Evolutionary conservation across 2,113 vertebrate genomes (phyloP), one percentile per base, ranked within the genome.

Genomic region (rat (Rattus norvegicus)): DNA sequence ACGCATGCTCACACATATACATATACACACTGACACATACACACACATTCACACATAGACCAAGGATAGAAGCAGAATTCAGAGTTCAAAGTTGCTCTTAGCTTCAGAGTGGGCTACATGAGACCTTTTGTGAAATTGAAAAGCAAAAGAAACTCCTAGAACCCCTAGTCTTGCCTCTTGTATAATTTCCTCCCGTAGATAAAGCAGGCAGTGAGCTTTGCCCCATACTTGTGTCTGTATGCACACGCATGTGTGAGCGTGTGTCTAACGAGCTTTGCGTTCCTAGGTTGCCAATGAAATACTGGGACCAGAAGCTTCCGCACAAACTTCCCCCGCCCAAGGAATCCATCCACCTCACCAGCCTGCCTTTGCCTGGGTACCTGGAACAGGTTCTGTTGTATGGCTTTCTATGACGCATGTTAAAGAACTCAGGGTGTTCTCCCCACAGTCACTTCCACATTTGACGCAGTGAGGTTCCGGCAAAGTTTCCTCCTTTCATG

Each of bases 361-460:
- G 99, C 69, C 99, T 99, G 93, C 99, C 99, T 93, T 98, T 99
- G 59, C 91, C 99, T 96, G 99, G 99, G 97, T 99, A 99, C 97
- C 98, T 99, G 97, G 99, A 99, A 98, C 99, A 99, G 99, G 99
- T 99, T 92, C 4, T 8, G 28, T 89, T 43, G 65, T 7, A 7
- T 24, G 10, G 30, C 56, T 95, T 93, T 90, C 69, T 94, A 0
- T 56, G 33, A 28, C 16, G 36, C 39, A 30, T 28, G 70, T 72
- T 79, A 80, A 65, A 59, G 39, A 84, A 12, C 16, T 67, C 19
- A 77, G 30, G 1, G 0, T 73, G 19, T 90, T 43, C 65, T 94
- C 65, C 93, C 79, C 88, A 63, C 33, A 69, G 17, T 96, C 92
- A 93, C 91, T 67, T 91, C 92, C 80, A 63, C 79, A 89, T 95